A percentile compares a stretch with the other conserved stretches of the same genome.
Conservation (phyloP, 2,888 invertebrate genomes). For the Pachycephus smyrnensis region DNA sequence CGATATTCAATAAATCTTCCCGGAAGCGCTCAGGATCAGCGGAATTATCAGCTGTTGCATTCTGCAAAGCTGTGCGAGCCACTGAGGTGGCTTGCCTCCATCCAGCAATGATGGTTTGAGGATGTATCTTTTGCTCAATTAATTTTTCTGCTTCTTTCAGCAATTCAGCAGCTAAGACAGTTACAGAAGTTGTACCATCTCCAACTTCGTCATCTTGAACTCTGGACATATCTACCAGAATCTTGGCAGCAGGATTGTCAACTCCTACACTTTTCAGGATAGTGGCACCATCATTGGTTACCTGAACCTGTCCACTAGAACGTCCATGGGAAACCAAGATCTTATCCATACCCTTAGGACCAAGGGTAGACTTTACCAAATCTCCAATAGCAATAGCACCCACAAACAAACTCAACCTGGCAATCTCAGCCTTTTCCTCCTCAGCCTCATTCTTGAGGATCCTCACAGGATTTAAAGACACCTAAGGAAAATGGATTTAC, state of each 20-base stretch:
- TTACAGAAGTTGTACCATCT: slow-evolving; percentile 99
- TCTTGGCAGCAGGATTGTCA: slow-evolving; percentile 99
- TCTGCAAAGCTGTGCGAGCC: slow-evolving; percentile 85
- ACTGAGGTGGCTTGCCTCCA: slow-evolving; percentile 91
- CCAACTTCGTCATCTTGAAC: slow-evolving; percentile 99
- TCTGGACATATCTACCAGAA: slow-evolving; percentile 98
- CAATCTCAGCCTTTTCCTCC: slow-evolving; percentile 97
- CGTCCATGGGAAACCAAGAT: slow-evolving; percentile 86
- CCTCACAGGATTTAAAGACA: slow-evolving; percentile 92
- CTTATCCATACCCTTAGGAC: slow-evolving; percentile 99
- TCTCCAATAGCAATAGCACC: slow-evolving; percentile 99
- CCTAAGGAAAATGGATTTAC: slow-evolving; percentile 67
- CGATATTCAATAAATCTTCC: slow-evolving; percentile 94
- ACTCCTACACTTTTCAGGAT: slow-evolving; percentile 96
- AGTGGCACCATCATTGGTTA: slow-evolving; percentile 99
- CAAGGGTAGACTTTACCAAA: slow-evolving; percentile 96
- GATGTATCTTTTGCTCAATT: slow-evolving; percentile 94
- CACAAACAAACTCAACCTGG: slow-evolving; percentile 96
- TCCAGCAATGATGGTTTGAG: slow-evolving; percentile 96
- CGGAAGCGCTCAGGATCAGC: slow-evolving; percentile 82
- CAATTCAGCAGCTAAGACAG: slow-evolving; percentile 94
- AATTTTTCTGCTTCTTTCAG: slow-evolving; percentile 95
- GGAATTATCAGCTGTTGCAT: slow-evolving; percentile 86
- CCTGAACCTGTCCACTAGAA: slow-evolving; percentile 87
- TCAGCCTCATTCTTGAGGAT: slow-evolving; percentile 96